These are phyloP conservation scores for Lordiphosa fenestrarum DNA, from an alignment of 2,888 invertebrate genomes.

Conservation along the genomic window DNA sequence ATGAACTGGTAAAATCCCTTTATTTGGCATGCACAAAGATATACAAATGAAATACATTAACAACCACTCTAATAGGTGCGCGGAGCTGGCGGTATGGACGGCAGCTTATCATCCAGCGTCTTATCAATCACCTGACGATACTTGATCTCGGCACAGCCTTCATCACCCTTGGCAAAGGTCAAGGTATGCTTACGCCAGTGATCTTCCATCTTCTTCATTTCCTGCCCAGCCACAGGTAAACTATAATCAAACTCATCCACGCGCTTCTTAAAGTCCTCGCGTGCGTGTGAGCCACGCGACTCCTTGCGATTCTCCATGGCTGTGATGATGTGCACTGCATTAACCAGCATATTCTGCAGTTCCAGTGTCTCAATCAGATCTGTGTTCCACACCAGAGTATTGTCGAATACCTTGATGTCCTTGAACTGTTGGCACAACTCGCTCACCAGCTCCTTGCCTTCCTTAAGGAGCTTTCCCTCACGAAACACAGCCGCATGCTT, in stretches of 20 bases:
- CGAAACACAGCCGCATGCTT: slow-evolving; percentile 98
- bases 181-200: slow-evolving; percentile 99
- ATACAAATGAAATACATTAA: background rate
- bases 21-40: no score
- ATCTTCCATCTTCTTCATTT: slow-evolving; percentile 85
- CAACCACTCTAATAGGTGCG: slow-evolving; percentile 87
- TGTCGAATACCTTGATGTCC: slow-evolving; percentile 88
- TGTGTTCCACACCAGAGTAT: slow-evolving; percentile 96
- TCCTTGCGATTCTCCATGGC: slow-evolving; percentile 97
- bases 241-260: slow-evolving; percentile 94
- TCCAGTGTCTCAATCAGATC: slow-evolving; percentile 97
- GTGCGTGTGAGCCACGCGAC: slow-evolving; percentile 97
- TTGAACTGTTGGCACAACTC: slow-evolving; percentile 87
- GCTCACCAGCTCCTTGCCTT: slow-evolving; percentile 88
- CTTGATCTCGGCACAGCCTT: slow-evolving; percentile 89
- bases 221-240: slow-evolving; percentile 93
- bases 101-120: slow-evolving; percentile 92
- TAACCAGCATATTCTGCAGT: slow-evolving; percentile 95
- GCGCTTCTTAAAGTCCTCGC: slow-evolving; percentile 95
- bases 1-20: no score
- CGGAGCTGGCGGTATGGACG: slow-evolving; percentile 93
- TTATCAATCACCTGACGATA: slow-evolving; percentile 96
- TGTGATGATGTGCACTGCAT: slow-evolving; percentile 93
- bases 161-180: slow-evolving; percentile 85
- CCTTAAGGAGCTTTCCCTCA: slow-evolving; percentile 90